Evolutionary conservation across 64 coral and sea anemone genomes (phyloP), one percentile per base, ranked within the genome.

Genomic region (Anthopleura sola): DNA sequence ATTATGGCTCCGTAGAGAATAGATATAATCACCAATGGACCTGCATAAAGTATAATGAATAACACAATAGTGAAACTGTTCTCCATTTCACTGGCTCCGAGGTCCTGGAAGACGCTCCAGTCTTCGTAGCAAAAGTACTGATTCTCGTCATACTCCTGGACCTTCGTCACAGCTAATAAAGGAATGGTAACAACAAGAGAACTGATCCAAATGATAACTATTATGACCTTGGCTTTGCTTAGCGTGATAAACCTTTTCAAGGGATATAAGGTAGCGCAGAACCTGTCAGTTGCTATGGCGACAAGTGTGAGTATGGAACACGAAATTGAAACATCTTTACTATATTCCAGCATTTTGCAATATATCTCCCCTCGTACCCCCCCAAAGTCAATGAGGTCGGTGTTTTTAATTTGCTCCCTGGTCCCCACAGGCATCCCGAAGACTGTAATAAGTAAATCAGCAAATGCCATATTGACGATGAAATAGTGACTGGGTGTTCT

Each of bases 1-100:
- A 93, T 78, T 49, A 93, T 26, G 32, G 86, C 82, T 6, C 75
- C 47, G 81, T 93, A 93, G n/a, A 93, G 49, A 18, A 88, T 49
- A 7, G 75, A 76, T 5, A 93, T 88, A 1, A 83, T 37, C 29
- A 24, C 17, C 0, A 93, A 55, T n/a, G 91, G 91, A 3, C 46
- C 7, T 2, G 86, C 86, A 68, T 93, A 93, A 13, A 88, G 23
- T 3, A 57, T 14, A 16, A 83, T 29, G 12, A 93, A 60, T 6
- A 85, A 58, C 19, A 83, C 18, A 49, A 88, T 26, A 9, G 86
- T 93, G 81, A 87, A 92, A 8, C 19, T 82, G 20, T 36, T 53
- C 21, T 80, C 37, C 0, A 84, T 60, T 17, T 26, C 37, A 36
- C 15, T 80, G 13, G 15, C n/a, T 38, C 23, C 80, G 26, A 66